phyloP scores from a whole-genome alignment of 2,113 vertebrate genomes.

The Ramphastos sulfuratus region DNA sequence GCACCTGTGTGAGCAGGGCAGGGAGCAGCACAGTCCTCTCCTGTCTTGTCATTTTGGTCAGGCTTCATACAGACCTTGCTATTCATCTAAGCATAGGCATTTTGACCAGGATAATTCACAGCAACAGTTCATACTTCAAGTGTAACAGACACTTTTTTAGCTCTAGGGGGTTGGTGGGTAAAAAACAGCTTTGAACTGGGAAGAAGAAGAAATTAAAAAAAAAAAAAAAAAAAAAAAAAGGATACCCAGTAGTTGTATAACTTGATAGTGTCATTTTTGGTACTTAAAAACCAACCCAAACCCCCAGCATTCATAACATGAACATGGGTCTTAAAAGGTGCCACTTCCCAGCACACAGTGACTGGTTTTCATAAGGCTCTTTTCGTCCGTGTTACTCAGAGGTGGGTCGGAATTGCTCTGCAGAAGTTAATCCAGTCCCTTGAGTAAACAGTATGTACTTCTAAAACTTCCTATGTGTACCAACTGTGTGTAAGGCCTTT shows the following conservation, averaged over 20 bases:
- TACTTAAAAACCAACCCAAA: conserved; percentile 28
- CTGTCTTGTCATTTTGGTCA: not conserved
- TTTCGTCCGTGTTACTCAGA: conserved; percentile 48
- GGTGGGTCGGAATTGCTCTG: conserved; percentile 53
- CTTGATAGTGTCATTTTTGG: no score
- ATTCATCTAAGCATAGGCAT: not conserved
- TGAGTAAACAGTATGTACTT: conserved; percentile 33
- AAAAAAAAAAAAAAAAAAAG: not conserved
- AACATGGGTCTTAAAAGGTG: not conserved
- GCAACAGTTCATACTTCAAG: not conserved
- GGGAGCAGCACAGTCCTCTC: not conserved
- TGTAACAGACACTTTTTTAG: conserved; percentile 8
- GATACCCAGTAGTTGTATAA: not conserved
- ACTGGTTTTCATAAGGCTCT: conserved; percentile 35
- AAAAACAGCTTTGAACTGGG: not conserved
- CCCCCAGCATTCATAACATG: not conserved
- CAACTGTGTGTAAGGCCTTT: conserved; percentile 8
- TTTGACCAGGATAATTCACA: not conserved
- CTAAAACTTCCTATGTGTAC: conserved; percentile 42
- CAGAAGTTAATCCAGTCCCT: conserved; percentile 32
- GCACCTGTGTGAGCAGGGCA: not conserved
- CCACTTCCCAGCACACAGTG: conserved; percentile 15
- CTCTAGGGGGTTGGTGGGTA: not conserved
- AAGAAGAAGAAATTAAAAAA: no score
- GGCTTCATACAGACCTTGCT: accelerated